Percentiles rank a stretch among this genome's conserved stretches.
Conservation (phyloP, 2,888 invertebrate genomes). For the Megamerina dolium region DNA sequence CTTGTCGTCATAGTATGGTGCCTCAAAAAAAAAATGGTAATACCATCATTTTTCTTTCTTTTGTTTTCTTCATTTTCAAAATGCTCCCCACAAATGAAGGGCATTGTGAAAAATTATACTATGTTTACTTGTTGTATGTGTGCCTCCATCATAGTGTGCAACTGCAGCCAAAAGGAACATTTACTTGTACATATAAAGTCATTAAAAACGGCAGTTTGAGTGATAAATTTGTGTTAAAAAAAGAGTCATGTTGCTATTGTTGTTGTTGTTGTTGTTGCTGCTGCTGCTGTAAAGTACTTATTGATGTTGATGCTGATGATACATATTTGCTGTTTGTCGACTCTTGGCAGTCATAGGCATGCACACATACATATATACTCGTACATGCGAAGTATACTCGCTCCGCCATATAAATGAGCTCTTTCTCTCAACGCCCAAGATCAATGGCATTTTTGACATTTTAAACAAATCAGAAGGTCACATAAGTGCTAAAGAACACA, state of each 20-base stretch:
- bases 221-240: constrained; percentile 19
- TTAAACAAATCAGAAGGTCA: constrained; percentile 35
- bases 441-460: constrained; percentile 29
- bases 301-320: constrained; percentile 5
- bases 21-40: too few species aligned
- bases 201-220: constrained; percentile 16
- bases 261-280: not conserved
- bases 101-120: too few species aligned
- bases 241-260: not conserved
- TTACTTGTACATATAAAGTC: constrained; percentile 15
- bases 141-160: too few species aligned
- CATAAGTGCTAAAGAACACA: not conserved
- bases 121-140: too few species aligned
- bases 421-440: constrained; percentile 19
- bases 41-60: too few species aligned
- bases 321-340: not conserved
- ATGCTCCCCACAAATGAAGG: too few species aligned
- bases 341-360: not conserved
- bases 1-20: too few species aligned
- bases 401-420: not conserved
- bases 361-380: not conserved
- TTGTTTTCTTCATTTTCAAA: too few species aligned
- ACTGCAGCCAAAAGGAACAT: too few species aligned
- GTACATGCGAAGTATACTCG: not conserved
- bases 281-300: constrained; percentile 7